Percentiles rank a stretch among this genome's conserved stretches.
phyloP scores from a whole-genome alignment of 2,888 invertebrate species.

The Bursaphelenchus okinawaensis region DNA sequence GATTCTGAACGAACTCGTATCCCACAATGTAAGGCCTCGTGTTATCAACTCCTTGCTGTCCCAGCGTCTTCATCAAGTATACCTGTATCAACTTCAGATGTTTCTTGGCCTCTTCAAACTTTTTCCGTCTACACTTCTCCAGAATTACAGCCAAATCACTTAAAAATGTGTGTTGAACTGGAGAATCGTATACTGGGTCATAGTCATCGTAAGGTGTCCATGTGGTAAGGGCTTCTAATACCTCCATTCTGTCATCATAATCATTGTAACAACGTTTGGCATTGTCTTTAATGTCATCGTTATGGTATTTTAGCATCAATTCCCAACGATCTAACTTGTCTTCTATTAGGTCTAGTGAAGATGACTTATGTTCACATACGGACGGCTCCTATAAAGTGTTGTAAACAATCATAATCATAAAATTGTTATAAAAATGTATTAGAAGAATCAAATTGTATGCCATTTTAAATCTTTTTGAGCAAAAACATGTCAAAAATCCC shows the following conservation, averaged over 20 bases:
- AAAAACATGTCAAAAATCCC: too few relatives aligned
- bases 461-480: too few relatives aligned
- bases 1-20: not conserved
- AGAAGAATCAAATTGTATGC: too few relatives aligned
- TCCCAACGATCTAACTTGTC: not conserved
- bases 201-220: not conserved
- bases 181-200: not conserved
- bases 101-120: conserved; percentile 1
- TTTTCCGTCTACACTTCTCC: not conserved
- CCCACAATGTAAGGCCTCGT: conserved; percentile 5
- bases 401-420: too few relatives aligned
- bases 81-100: not conserved
- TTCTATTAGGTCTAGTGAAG: too few relatives aligned
- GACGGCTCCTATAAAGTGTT: too few relatives aligned
- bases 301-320: not conserved
- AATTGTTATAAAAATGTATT: too few relatives aligned
- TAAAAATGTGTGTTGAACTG: not conserved
- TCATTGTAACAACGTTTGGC: not conserved
- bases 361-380: too few relatives aligned
- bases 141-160: not conserved
- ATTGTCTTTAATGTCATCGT: not conserved
- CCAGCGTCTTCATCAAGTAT: not conserved
- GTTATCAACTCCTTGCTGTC: not conserved
- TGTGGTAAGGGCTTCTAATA: not conserved
- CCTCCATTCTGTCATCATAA: not conserved